These are phyloP conservation scores for Hydrozoanthus gracilis DNA, from an alignment of 92 coral and sea anemone species.

Conservation along the genomic window DNA sequence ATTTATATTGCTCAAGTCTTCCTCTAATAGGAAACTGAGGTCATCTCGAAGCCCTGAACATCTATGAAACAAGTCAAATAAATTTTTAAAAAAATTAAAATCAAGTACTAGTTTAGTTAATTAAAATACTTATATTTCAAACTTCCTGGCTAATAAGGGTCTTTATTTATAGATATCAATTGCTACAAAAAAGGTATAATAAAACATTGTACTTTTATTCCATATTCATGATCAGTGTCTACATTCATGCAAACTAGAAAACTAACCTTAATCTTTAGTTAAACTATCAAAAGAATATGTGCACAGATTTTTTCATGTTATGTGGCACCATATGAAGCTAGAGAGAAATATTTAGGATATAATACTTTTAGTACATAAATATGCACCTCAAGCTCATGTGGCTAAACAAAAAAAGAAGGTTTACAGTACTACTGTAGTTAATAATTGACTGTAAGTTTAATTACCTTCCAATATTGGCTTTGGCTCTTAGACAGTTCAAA, in stretches of 20 bases:
- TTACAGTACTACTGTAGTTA: no score
- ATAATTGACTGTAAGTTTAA: no score
- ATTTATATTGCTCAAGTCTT: constrained; percentile 57
- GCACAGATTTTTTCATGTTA: neutral
- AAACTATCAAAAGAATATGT: neutral
- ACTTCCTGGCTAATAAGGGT: no score
- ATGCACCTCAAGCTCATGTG: neutral
- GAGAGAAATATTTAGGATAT: neutral
- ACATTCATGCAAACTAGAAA: neutral
- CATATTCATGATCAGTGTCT: neutral
- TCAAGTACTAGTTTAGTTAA: neutral
- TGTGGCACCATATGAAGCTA: neutral
- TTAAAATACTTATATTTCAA: constrained; percentile 22
- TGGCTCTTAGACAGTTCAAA: neutral
- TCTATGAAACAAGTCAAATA: constrained; percentile 16
- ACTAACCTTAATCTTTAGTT: neutral
- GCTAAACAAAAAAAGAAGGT: no score
- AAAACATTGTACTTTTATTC: no score
- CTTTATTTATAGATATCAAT: no score
- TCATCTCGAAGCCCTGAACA: constrained; percentile 59
- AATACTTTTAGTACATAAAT: neutral
- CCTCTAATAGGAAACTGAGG: constrained; percentile 44
- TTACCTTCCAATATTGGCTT: constrained; percentile 22
- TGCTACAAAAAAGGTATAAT: no score
- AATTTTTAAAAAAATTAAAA: neutral